Conservation (phyloP, 2,113 vertebrate genomes). For the Anthoscopus minutus region DNA sequence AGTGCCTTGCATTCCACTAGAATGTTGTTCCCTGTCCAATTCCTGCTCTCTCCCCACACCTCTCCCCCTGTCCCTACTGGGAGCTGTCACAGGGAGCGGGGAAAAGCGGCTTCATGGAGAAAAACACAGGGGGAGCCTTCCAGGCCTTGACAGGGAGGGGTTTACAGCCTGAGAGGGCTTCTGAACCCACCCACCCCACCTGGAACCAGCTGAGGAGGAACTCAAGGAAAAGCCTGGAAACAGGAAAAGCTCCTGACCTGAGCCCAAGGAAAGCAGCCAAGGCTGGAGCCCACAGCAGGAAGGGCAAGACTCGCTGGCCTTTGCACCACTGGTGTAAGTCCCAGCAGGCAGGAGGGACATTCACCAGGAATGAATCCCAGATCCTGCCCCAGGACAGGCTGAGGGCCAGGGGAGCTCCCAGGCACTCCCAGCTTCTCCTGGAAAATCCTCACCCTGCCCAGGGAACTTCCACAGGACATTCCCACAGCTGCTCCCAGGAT, state of each 20-base stretch:
- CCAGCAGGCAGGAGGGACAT: neutral
- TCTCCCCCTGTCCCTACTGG: neutral
- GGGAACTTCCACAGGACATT: no score
- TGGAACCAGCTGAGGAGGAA: no score
- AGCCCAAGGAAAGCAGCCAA: neutral
- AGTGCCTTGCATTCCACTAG: neutral
- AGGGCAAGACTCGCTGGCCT: neutral
- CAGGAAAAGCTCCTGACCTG: neutral
- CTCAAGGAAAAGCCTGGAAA: no score
- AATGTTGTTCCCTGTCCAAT: neutral
- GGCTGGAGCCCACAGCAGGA: no score
- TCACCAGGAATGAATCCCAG: neutral
- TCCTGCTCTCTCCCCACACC: neutral
- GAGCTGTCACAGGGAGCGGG: rapidly evolving
- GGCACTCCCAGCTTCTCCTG: neutral
- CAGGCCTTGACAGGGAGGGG: neutral
- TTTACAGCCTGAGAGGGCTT: neutral
- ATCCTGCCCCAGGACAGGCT: neutral
- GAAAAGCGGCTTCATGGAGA: neutral
- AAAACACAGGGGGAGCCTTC: neutral
- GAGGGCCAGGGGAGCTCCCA: neutral
- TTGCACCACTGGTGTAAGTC: no score
- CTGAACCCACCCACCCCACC: neutral
- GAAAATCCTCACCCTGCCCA: no score
- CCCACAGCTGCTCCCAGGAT: neutral